A percentile compares a stretch with the other conserved stretches of the same genome.
Evolutionary conservation across 2,888 invertebrate genomes (phyloP).

Genomic region (Esperia sulphurella): DNA sequence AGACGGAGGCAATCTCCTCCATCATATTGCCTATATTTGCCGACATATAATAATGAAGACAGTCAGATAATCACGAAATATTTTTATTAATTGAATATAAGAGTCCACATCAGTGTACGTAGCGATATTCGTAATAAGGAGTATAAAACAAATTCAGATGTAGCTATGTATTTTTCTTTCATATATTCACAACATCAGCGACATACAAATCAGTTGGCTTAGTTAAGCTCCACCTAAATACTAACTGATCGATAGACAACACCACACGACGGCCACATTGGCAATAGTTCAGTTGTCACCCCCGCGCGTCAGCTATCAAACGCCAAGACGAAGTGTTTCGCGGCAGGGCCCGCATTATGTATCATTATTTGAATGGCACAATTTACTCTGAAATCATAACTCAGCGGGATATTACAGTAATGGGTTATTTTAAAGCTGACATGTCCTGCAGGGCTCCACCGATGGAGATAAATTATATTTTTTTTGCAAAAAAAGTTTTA

Average conservation of each 20-base stretch:
- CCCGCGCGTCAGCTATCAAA: not conserved
- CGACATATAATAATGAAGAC: not conserved
- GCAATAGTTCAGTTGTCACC: too few relatives aligned
- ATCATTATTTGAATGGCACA: constrained; percentile 73
- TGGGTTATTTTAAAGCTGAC: constrained; percentile 58
- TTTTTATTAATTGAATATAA: too few relatives aligned
- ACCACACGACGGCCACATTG: too few relatives aligned
- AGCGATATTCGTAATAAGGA: too few relatives aligned
- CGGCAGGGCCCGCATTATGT: constrained; percentile 63
- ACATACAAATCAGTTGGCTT: too few relatives aligned
- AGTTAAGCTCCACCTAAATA: too few relatives aligned
- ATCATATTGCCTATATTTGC: not conserved
- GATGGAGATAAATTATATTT: constrained; percentile 31
- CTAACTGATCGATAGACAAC: too few relatives aligned
- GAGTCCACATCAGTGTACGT: too few relatives aligned
- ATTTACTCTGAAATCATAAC: constrained; percentile 66
- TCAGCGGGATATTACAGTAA: constrained; percentile 59
- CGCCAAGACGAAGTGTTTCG: constrained; percentile 21
- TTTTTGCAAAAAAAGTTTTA: constrained; percentile 20
- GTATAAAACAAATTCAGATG: too few relatives aligned
- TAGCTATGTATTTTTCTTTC: too few relatives aligned
- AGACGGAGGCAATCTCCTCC: constrained; percentile 19
- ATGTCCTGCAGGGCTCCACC: constrained; percentile 29
- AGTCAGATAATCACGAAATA: not conserved
- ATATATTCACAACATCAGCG: too few relatives aligned